Evolutionary conservation across 2,888 invertebrate species (phyloP).

Genomic region (Limnephilus auricula): DNA sequence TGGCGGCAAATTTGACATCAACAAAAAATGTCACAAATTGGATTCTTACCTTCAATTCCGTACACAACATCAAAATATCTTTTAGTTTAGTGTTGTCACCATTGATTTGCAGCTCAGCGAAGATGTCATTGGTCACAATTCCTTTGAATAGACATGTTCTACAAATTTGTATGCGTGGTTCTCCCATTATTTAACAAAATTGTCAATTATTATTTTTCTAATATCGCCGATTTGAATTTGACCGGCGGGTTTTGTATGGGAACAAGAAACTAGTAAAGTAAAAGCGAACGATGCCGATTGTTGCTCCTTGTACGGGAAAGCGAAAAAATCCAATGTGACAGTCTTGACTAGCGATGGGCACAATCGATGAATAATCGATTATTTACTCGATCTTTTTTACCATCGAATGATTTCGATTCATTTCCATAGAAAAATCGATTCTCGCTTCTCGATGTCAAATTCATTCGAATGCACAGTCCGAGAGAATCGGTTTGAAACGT

Average conservation of each 20-base stretch:
- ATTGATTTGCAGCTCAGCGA: slow-evolving; percentile 4
- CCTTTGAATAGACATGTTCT: slow-evolving; percentile 47
- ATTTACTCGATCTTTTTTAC: too few species aligned
- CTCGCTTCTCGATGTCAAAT: too few species aligned
- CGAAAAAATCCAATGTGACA: slow-evolving; percentile 6
- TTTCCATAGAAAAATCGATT: too few species aligned
- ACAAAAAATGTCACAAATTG: not conserved
- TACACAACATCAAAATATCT: slow-evolving; percentile 46
- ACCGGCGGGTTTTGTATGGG: not conserved
- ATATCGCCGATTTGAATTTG: not conserved
- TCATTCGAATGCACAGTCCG: too few species aligned
- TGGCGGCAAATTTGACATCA: not conserved
- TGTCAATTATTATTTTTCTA: not conserved
- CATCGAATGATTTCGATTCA: too few species aligned
- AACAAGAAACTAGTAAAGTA: not conserved
- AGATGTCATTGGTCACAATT: slow-evolving; percentile 21
- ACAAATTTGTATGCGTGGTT: not conserved
- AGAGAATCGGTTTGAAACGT: too few species aligned
- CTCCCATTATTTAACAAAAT: not conserved
- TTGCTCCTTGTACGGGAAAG: not conserved
- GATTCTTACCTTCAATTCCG: slow-evolving; percentile 43
- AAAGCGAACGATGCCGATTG: slow-evolving; percentile 25
- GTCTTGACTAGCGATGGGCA: too few species aligned
- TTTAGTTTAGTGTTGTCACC: slow-evolving; percentile 36
- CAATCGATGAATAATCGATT: too few species aligned